These are phyloP conservation scores for Pseudomyrmex sp. DNA, from an alignment of 1,140 invertebrate genomes.

Conservation along the genomic window DNA sequence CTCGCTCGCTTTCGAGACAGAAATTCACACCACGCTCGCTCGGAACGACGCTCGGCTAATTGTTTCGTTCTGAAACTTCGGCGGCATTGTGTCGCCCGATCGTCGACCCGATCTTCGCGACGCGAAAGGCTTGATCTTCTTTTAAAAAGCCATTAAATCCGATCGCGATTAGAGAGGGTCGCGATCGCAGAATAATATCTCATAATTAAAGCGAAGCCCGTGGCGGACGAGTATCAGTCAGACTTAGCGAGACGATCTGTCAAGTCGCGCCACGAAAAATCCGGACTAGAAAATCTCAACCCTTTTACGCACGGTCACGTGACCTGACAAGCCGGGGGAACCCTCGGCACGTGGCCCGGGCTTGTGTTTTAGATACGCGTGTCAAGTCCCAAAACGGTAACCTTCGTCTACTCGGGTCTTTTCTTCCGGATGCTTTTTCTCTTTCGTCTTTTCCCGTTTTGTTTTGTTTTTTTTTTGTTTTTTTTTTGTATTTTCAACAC, in stretches of 20 bases:
- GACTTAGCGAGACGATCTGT: conserved; percentile 84
- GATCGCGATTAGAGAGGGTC: conserved; percentile 73
- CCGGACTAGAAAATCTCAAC: conserved; percentile 83
- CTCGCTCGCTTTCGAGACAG: not conserved
- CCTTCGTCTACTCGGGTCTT: conserved; percentile 55
- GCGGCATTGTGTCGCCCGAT: conserved; percentile 56
- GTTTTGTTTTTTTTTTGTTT: not conserved
- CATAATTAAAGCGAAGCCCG: conserved; percentile 84
- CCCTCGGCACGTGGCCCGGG: conserved; percentile 82
- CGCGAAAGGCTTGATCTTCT: conserved; percentile 67
- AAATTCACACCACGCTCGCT: conserved; percentile 37
- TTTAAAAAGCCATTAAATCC: conserved; percentile 81
- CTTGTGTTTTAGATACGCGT: conserved; percentile 84
- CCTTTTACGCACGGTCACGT: conserved; percentile 84
- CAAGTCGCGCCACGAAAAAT: conserved; percentile 75
- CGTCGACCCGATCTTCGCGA: conserved; percentile 1
- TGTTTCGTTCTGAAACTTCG: conserved; percentile 70
- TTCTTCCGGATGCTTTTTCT: conserved; percentile 54
- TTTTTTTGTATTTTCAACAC: conserved; percentile 59
- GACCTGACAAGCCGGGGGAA: conserved; percentile 80
- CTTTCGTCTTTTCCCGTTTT: conserved; percentile 66
- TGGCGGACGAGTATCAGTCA: conserved; percentile 82
- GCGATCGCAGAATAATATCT: conserved; percentile 84
- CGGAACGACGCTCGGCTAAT: conserved; percentile 64
- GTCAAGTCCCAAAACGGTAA: conserved; percentile 84